A percentile compares a stretch with the other conserved stretches of the same genome.
Conservation (phyloP, 2,888 invertebrate species). For the Drosophila nr. perissopoda region DNA sequence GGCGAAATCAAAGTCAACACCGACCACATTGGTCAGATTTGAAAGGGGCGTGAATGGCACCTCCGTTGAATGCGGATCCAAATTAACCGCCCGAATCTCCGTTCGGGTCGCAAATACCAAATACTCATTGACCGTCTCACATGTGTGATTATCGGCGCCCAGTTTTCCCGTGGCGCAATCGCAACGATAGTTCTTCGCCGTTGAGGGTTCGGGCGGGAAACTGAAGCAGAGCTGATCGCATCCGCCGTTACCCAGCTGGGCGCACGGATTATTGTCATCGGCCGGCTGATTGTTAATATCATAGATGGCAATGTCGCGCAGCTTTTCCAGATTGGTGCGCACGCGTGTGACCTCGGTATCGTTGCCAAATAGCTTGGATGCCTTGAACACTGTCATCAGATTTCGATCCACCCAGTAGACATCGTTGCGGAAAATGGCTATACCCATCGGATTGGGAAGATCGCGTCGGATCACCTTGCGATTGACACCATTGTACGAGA, state of each 20-base stretch:
- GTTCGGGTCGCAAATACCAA: conserved; percentile 97
- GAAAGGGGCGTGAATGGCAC: conserved; percentile 94
- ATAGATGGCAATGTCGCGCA: conserved; percentile 96
- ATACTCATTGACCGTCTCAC: conserved; percentile 94
- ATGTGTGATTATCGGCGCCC: conserved; percentile 88
- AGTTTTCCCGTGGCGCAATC: conserved; percentile 96
- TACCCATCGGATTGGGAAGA: conserved; percentile 96
- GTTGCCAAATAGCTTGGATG: conserved; percentile 91
- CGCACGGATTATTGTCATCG: conserved; percentile 93
- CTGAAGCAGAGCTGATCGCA: conserved; percentile 99
- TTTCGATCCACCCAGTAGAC: conserved; percentile 98
- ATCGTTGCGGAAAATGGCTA: conserved; percentile 92
- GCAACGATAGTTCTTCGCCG: conserved; percentile 88
- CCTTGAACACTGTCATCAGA: conserved; percentile 92
- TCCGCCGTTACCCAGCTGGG: conserved; percentile 90
- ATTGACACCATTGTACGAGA: conserved; percentile 93
- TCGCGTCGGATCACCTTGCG: conserved; percentile 93
- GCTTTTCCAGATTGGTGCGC: conserved; percentile 92
- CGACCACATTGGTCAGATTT: conserved; percentile 96
- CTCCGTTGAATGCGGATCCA: conserved; percentile 92
- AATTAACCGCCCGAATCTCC: conserved; percentile 95
- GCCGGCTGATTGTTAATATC: conserved; percentile 94
- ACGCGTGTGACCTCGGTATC: conserved; percentile 89
- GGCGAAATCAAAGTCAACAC: conserved; percentile 96
- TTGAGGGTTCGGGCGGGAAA: conserved; percentile 89